phyloP scores from a whole-genome alignment of 37 sponge, comb jelly and placozoan genomes.

The Theonella swinhoei region DNA sequence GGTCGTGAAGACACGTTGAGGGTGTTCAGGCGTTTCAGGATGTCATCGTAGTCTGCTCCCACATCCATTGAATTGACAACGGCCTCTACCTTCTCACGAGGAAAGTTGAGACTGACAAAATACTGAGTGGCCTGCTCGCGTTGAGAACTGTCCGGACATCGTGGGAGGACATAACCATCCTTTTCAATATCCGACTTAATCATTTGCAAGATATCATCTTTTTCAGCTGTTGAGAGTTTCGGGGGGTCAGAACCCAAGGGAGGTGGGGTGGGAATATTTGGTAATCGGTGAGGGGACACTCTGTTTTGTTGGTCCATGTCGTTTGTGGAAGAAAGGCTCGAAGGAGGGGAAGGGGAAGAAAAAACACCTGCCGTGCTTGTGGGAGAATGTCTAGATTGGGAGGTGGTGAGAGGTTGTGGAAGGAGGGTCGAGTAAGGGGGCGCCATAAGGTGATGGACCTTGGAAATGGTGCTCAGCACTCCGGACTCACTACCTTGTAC shows the following conservation, averaged over 20 bases:
- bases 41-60: constrained; percentile 46
- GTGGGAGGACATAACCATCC: neutral
- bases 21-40: constrained; percentile 38
- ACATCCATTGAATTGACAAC: constrained; percentile 51
- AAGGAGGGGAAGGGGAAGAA: neutral
- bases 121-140: constrained; percentile 18
- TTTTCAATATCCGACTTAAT: neutral
- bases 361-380: neutral
- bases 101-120: constrained; percentile 45
- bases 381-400: neutral
- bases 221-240: neutral
- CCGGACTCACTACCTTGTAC: constrained; percentile 34
- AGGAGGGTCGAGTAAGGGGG: neutral
- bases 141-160: neutral
- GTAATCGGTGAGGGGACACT: neutral
- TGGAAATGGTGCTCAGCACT: too few relatives aligned
- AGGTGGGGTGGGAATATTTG: neutral
- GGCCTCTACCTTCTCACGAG: constrained; percentile 32
- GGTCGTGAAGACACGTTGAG: neutral
- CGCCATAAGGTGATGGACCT: too few relatives aligned
- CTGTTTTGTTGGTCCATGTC: neutral
- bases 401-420: neutral
- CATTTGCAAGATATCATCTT: neutral
- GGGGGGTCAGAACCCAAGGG: neutral
- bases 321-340: too few relatives aligned